These are phyloP conservation scores for Alligator sinensis DNA, from an alignment of 2,113 vertebrate genomes.

Conservation along the genomic window DNA sequence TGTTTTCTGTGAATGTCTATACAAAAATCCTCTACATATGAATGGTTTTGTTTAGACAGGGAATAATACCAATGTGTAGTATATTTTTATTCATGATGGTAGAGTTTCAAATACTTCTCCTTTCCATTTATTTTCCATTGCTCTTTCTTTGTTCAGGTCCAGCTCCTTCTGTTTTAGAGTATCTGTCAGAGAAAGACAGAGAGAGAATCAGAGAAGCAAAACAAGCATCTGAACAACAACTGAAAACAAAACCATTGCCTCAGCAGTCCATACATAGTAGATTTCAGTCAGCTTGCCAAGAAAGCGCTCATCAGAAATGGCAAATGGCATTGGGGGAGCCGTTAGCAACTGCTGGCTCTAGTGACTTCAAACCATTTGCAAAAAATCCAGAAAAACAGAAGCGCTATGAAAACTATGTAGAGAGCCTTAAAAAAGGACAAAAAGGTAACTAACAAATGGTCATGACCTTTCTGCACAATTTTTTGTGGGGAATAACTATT, in stretches of 20 bases:
- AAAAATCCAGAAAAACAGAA: constrained; percentile 90
- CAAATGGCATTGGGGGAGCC: background rate
- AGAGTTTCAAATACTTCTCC: background rate
- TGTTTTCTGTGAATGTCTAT: background rate
- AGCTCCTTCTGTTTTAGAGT: constrained; percentile 88
- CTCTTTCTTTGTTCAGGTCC: constrained; percentile 80
- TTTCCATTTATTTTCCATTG: background rate
- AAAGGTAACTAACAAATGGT: constrained; percentile 79
- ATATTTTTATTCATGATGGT: rapidly evolving
- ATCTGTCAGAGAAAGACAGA: constrained; percentile 87
- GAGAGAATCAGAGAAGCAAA: constrained; percentile 85
- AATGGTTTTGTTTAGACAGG: background rate
- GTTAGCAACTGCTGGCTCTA: constrained; percentile 49
- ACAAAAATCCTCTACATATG: background rate
- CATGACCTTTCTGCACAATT: background rate
- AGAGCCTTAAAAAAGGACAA: constrained; percentile 81
- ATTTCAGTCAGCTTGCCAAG: constrained; percentile 44
- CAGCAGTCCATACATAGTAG: constrained; percentile 64
- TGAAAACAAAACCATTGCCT: constrained; percentile 64
- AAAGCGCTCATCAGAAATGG: constrained; percentile 59
- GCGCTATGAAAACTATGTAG: constrained; percentile 90
- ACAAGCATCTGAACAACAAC: constrained; percentile 72
- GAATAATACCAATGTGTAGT: background rate
- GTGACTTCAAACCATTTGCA: constrained; percentile 90
- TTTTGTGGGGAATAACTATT: background rate